Percentiles rank a stretch among this genome's conserved stretches.
phyloP scores from a whole-genome alignment of 2,113 vertebrate genomes.

The Glareola pratincola region DNA sequence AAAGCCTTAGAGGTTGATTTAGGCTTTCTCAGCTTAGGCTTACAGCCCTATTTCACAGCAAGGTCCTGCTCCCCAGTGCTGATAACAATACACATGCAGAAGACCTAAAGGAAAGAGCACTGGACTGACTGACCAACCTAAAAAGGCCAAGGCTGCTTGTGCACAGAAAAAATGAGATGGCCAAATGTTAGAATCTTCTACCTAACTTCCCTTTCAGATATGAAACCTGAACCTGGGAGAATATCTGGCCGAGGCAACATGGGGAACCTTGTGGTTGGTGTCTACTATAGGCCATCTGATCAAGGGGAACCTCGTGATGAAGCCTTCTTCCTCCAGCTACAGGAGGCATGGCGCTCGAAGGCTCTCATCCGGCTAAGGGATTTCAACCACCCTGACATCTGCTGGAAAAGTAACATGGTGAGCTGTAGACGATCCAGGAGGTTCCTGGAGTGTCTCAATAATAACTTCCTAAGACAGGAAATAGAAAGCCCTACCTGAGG shows the following conservation, averaged over 20 bases:
- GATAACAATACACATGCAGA: background rate
- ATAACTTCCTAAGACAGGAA: too few species aligned
- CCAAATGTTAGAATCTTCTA: background rate
- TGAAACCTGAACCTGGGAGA: background rate
- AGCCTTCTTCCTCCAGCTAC: too few species aligned
- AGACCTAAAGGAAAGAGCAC: background rate
- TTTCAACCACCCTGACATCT: too few species aligned
- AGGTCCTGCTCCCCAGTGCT: background rate
- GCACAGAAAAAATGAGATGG: background rate
- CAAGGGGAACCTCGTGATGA: too few species aligned
- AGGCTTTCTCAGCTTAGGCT: background rate
- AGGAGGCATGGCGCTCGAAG: too few species aligned
- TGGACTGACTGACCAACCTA: background rate
- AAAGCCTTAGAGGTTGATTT: background rate
- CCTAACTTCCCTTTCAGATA: background rate
- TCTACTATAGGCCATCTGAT: too few species aligned
- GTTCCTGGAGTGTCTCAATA: too few species aligned
- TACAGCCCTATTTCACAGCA: background rate
- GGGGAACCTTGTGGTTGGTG: too few species aligned
- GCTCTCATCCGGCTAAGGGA: too few species aligned
- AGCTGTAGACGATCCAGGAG: too few species aligned
- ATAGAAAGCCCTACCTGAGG: too few species aligned
- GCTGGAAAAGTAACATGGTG: too few species aligned
- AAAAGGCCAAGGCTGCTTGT: background rate
- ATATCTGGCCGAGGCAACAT: background rate